These are phyloP conservation scores for Sturnus vulgaris DNA, from an alignment of 2,113 vertebrate genomes.

Conservation along the genomic window DNA sequence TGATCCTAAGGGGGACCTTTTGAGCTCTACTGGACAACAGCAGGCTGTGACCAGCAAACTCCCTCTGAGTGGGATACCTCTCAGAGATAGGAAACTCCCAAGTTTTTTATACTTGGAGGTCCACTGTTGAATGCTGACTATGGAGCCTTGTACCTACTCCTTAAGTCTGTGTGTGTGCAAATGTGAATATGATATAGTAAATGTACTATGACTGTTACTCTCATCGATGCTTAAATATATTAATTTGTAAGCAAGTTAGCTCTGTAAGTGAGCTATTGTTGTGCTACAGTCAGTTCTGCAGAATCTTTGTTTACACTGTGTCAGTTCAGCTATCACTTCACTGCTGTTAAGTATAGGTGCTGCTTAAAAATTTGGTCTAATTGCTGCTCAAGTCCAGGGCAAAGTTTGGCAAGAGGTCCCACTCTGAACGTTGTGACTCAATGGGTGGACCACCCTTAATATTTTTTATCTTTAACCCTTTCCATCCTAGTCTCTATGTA, in stretches of 20 bases:
- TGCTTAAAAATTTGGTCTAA: neutral
- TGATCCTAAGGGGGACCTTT: neutral
- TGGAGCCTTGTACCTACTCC: neutral
- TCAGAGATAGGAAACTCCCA: neutral
- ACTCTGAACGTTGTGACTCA: neutral
- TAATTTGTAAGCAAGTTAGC: neutral
- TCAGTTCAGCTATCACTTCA: neutral
- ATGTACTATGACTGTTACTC: no score
- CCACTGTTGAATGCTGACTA: rapidly evolving
- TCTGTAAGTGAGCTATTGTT: neutral
- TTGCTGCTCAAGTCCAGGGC: neutral
- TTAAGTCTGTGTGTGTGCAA: neutral
- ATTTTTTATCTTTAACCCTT: neutral
- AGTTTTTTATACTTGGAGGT: neutral
- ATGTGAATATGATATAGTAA: neutral
- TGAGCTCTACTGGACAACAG: neutral
- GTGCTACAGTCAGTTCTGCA: neutral
- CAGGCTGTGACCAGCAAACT: neutral
- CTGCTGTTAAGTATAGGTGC: neutral
- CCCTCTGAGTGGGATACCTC: neutral
- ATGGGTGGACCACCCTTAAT: neutral
- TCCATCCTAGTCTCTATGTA: neutral
- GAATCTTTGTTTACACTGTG: neutral
- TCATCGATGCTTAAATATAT: neutral
- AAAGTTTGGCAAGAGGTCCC: neutral